Base-by-base conservation (phyloP, 2,797 vertebrate genomes). In the Tragelaphus eurycerus region DNA sequence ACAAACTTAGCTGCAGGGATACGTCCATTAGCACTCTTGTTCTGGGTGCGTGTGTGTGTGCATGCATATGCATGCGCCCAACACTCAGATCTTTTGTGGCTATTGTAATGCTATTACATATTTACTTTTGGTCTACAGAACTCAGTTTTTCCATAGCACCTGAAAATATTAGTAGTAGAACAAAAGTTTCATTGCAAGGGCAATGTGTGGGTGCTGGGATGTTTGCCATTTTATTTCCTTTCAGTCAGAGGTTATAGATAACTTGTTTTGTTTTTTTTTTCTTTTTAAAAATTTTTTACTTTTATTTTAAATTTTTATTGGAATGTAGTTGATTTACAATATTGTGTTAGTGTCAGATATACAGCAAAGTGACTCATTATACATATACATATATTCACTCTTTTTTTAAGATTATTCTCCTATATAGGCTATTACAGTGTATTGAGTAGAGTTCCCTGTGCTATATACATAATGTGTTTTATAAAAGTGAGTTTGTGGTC, bases 141-240 rank as follows among this genome's bases (percentile, higher is more conserved):
- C 21, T 96, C 38, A 34, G 6, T 12, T 95, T 95, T 95, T 95
- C 74, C 48, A 55, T 23, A 83, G 10, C 38, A 43, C 74, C 52
- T 60, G 19, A 95, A 90, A 94, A 93, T 89, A 25, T 74, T 74
- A 52, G 21, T 74, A 95, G 78, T 29, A 92, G 46, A 74, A 93
- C 19, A 17, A 62, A 55, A 55, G n/a, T 16, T 81, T 57, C 34
- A 25, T 48, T 34, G 43, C 14, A 82, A 48, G 15, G 62, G 2
- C 31, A 82, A 86, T 86, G 71, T 60, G n/a, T 88, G 67, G 11
- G 34, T 3, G 1, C 60, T 6, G 16, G 52, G 48, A 64, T 55
- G 34, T 38, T 57, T 93, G 82, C 60, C 27, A 27, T 90, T 95
- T 86, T 82, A 62, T 86, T 96, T 87, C 3, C 64, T 43, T 93